Conservation (phyloP, 2,888 invertebrate genomes). For the Byasa hedistus region DNA sequence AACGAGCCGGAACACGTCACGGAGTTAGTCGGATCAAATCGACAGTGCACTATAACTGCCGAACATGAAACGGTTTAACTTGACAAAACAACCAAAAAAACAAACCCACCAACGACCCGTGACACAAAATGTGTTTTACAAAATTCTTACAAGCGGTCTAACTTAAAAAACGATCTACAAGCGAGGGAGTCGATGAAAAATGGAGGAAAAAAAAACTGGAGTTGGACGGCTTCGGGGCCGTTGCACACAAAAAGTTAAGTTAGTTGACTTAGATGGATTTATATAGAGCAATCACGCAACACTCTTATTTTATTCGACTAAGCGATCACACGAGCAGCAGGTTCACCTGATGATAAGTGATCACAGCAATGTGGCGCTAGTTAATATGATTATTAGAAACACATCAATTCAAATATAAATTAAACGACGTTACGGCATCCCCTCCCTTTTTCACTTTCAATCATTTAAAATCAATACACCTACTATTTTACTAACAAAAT, state of each 20-base stretch:
- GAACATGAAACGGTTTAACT: slow-evolving; percentile 30
- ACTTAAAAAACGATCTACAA: slow-evolving; percentile 36
- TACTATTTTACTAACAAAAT: too few species aligned
- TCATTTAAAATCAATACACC: too few species aligned
- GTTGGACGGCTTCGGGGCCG: slow-evolving; percentile 32
- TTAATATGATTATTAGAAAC: too few species aligned
- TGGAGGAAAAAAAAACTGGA: slow-evolving; percentile 30
- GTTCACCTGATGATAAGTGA: too few species aligned
- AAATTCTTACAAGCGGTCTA: slow-evolving; percentile 50
- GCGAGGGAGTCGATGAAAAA: slow-evolving; percentile 31
- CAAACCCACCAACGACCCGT: slow-evolving; percentile 37
- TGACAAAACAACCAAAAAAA: slow-evolving; percentile 30
- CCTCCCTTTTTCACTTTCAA: too few species aligned
- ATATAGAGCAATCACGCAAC: slow-evolving; percentile 37
- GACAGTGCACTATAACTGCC: slow-evolving; percentile 25
- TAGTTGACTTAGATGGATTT: slow-evolving; percentile 41
- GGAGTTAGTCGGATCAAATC: slow-evolving; percentile 29
- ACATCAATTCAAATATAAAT: too few species aligned
- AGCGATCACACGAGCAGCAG: neutral
- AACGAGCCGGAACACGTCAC: slow-evolving; percentile 22
- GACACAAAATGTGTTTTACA: slow-evolving; percentile 50
- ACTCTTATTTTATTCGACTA: neutral
- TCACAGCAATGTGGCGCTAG: too few species aligned
- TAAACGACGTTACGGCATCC: too few species aligned
- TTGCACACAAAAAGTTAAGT: slow-evolving; percentile 44